Percentiles rank a stretch among this genome's conserved stretches.
These are phyloP conservation scores for Eupeodes corollae DNA, from an alignment of 1,140 invertebrate species.

Conservation along the genomic window DNA sequence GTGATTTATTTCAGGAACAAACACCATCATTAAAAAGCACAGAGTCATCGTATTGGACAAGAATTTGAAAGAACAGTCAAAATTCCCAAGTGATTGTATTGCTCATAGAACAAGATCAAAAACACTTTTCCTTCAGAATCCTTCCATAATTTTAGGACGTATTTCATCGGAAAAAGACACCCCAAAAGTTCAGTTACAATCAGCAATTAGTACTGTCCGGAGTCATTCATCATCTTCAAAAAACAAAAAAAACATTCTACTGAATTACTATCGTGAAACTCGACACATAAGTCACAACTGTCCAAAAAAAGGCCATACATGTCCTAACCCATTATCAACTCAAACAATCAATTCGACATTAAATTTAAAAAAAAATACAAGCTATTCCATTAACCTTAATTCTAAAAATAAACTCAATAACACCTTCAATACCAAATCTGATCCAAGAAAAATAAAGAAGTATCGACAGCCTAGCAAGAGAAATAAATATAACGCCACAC, in stretches of 20 bases:
- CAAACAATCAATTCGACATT: no score
- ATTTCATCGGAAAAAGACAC: no score
- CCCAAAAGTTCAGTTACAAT: not conserved
- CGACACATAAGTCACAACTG: conserved; percentile 2
- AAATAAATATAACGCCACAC: no score
- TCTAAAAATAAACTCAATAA: no score
- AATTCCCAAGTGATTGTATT: conserved; percentile 18
- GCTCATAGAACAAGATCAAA: conserved; percentile 35
- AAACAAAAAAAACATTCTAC: conserved; percentile 17
- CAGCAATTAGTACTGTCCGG: conserved; percentile 1
- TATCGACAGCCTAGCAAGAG: no score
- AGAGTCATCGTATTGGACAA: not conserved
- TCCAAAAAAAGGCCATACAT: no score
- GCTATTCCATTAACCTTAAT: no score
- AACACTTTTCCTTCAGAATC: conserved; percentile 27
- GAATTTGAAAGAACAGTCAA: not conserved
- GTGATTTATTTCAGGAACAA: not conserved
- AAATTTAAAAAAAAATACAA: no score
- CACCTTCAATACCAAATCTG: no score
- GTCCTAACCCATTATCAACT: no score
- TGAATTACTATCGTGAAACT: conserved; percentile 35
- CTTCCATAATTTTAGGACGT: conserved; percentile 15
- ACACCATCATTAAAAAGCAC: not conserved
- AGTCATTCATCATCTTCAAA: not conserved
- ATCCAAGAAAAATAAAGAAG: no score